A percentile compares a stretch with the other conserved stretches of the same genome.
These are phyloP conservation scores for Scaeva pyrastri DNA, from an alignment of 2,888 invertebrate genomes.

Conservation along the genomic window DNA sequence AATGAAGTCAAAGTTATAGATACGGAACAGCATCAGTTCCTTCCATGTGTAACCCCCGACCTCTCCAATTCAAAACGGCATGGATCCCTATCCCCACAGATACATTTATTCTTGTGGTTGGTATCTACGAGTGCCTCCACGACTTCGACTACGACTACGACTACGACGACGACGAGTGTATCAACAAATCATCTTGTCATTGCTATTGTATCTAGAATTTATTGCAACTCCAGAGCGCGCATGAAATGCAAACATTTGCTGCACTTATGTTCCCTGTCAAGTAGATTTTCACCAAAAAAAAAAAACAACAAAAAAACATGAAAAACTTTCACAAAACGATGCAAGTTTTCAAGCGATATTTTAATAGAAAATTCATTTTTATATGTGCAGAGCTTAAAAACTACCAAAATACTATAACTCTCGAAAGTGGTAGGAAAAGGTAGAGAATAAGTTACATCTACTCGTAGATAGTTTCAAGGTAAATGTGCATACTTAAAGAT, in stretches of 20 bases:
- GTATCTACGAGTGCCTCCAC: no score
- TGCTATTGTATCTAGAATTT: slow-evolving; percentile 73
- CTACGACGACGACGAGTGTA: slow-evolving; percentile 34
- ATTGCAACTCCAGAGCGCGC: slow-evolving; percentile 66
- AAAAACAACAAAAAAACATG: slow-evolving; percentile 27
- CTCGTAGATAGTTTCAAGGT: not conserved
- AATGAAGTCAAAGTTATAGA: slow-evolving; percentile 31
- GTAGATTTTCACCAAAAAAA: slow-evolving; percentile 56
- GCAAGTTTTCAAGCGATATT: slow-evolving; percentile 54
- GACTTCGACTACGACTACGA: no score
- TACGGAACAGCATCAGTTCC: not conserved
- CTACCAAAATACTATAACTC: slow-evolving; percentile 15
- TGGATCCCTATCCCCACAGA: not conserved
- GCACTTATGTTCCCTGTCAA: slow-evolving; percentile 70
- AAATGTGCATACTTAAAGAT: no score
- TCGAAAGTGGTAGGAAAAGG: not conserved
- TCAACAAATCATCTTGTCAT: slow-evolving; percentile 75
- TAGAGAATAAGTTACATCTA: slow-evolving; percentile 9
- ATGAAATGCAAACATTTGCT: slow-evolving; percentile 70
- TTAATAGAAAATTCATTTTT: slow-evolving; percentile 23
- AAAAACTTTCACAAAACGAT: slow-evolving; percentile 51
- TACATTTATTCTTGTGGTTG: slow-evolving; percentile 24
- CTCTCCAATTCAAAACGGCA: not conserved
- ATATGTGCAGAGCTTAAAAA: not conserved
- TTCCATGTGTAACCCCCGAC: not conserved